Conservation (phyloP, 2,888 invertebrate species). For the Serrognathus titanus region DNA sequence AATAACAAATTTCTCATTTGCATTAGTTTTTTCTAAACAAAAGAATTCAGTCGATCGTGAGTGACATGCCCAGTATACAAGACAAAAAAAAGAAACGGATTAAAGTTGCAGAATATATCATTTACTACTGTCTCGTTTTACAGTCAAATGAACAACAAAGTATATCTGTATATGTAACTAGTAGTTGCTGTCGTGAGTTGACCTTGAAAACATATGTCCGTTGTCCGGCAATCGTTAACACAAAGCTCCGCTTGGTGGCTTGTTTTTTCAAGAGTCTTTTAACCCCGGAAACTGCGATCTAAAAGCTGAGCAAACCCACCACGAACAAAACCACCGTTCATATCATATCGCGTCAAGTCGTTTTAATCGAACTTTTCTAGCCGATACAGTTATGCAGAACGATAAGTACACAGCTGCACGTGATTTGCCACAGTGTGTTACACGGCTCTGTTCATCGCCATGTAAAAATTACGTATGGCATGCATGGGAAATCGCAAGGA, state of each 20-base stretch:
- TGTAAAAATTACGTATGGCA: not conserved
- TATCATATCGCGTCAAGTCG: not conserved
- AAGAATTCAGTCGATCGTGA: too few species aligned
- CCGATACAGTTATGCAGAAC: not conserved
- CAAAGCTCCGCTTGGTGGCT: slow-evolving; percentile 8
- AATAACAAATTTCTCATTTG: too few species aligned
- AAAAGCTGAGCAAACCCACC: not conserved
- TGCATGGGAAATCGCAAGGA: not conserved
- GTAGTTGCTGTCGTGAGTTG: slow-evolving; percentile 17
- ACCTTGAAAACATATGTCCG: slow-evolving; percentile 23
- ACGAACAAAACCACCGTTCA: not conserved
- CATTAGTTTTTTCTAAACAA: too few species aligned
- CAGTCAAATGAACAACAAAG: not conserved
- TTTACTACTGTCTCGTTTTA: not conserved
- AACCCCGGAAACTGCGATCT: slow-evolving; percentile 24
- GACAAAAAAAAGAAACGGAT: too few species aligned
- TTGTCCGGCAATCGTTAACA: slow-evolving; percentile 18
- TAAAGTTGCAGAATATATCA: too few species aligned
- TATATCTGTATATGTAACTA: not conserved
- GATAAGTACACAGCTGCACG: not conserved
- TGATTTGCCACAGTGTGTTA: not conserved
- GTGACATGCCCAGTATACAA: too few species aligned
- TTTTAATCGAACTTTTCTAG: not conserved
- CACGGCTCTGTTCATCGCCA: not conserved
- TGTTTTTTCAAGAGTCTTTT: slow-evolving; percentile 24